phyloP scores from a whole-genome alignment of 2,113 vertebrate species.

The Brachypodius melanocephalos region DNA sequence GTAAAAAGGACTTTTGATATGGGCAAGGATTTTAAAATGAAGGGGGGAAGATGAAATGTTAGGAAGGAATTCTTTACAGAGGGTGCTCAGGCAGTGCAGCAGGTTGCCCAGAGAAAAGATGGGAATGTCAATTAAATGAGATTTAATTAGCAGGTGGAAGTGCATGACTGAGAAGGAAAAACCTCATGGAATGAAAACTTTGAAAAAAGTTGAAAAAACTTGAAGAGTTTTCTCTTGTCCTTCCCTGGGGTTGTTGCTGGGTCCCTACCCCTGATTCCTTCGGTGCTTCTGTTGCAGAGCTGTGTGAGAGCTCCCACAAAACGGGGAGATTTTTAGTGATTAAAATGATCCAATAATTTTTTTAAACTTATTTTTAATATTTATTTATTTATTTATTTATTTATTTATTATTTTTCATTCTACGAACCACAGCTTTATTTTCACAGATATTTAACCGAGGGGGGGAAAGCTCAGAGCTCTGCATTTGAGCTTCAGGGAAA shows the following conservation, averaged over 20 bases:
- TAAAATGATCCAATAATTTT: not conserved
- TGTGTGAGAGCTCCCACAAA: not conserved
- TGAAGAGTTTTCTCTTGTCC: not conserved
- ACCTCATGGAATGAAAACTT: rapidly evolving
- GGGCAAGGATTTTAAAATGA: not conserved
- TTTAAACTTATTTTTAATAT: not conserved
- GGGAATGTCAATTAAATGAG: not conserved
- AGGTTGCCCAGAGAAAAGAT: not conserved
- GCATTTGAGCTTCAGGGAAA: not conserved
- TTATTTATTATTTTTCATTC: not conserved
- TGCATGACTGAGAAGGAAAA: not conserved
- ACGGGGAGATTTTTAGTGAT: not conserved
- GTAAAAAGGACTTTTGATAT: not conserved
- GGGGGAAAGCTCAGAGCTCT: not conserved
- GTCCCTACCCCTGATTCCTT: not conserved
- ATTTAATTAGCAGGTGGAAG: not conserved
- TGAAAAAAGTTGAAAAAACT: no score
- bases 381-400: no score
- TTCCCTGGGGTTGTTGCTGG: not conserved
- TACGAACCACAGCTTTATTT: not conserved
- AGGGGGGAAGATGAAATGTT: no score
- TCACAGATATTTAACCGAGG: not conserved
- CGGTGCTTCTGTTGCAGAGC: no score
- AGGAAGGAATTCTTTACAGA: not conserved
- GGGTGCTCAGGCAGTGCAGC: no score